phyloP scores from a whole-genome alignment of 2,797 vertebrate genomes.

The Euphonia xanthogaster region DNA sequence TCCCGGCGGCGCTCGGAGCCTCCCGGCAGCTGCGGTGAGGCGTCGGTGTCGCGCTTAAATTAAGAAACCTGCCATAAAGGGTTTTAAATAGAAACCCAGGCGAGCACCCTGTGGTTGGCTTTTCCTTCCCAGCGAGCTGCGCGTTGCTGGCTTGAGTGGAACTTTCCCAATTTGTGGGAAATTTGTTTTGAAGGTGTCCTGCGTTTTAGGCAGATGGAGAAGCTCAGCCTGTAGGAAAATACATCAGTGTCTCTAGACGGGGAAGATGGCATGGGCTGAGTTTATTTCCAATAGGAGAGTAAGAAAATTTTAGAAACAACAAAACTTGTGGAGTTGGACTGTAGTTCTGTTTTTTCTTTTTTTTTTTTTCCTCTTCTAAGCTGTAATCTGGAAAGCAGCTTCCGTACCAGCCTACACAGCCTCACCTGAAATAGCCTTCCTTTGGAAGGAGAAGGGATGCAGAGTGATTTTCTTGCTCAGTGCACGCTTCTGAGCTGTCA shows the following conservation, averaged over 20 bases:
- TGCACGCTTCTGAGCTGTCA: neutral
- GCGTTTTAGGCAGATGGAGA: neutral
- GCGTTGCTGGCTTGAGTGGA: neutral
- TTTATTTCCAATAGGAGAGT: neutral
- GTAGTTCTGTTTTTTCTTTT: neutral
- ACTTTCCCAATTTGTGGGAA: neutral
- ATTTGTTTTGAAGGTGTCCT: neutral
- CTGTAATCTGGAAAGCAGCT: neutral
- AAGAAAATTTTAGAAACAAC: neutral
- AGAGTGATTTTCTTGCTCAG: neutral
- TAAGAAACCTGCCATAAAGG: slow-evolving; percentile 21
- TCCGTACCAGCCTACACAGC: neutral
- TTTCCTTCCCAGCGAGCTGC: neutral
- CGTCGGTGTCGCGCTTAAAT: neutral
- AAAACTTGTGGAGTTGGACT: neutral
- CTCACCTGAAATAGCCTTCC: neutral
- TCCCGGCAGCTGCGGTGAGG: neutral
- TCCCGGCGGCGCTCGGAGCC: neutral
- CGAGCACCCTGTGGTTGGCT: neutral
- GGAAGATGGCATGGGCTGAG: too few relatives aligned
- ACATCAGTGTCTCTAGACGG: neutral
- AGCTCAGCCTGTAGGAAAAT: neutral
- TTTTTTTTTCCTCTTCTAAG: neutral
- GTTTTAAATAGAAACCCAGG: slow-evolving; percentile 31
- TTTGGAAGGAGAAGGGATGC: neutral